These are phyloP conservation scores for Cercopithecus mona DNA, from an alignment of 2,113 vertebrate species.

Conservation along the genomic window DNA sequence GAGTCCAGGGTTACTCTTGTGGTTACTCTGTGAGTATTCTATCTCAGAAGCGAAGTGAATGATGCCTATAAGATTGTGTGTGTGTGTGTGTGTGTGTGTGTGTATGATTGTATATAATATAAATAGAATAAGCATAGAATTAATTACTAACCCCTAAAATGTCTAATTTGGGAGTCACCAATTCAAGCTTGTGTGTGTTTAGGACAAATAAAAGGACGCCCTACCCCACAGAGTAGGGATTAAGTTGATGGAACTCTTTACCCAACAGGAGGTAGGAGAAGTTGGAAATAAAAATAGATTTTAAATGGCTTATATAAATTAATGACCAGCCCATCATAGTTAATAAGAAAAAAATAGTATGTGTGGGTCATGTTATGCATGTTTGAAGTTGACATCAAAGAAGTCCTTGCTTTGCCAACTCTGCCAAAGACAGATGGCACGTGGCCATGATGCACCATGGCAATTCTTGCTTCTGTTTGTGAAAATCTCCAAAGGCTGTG, in stretches of 20 bases:
- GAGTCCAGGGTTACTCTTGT: neutral
- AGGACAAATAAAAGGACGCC: neutral
- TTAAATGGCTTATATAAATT: slow-evolving; percentile 50
- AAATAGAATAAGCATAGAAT: neutral
- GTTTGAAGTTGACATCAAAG: slow-evolving; percentile 63
- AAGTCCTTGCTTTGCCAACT: neutral
- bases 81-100: too few relatives aligned
- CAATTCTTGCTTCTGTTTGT: neutral
- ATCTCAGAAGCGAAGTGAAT: neutral
- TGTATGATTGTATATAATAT: neutral
- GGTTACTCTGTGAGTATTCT: neutral
- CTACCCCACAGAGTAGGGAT: neutral
- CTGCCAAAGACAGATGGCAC: neutral
- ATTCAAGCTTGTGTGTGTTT: neutral
- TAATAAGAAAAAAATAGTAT: slow-evolving; percentile 33
- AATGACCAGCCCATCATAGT: slow-evolving; percentile 31
- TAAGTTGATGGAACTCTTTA: slow-evolving; percentile 44
- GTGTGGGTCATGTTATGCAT: neutral
- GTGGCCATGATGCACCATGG: neutral
- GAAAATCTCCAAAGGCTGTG: neutral
- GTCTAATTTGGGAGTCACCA: neutral
- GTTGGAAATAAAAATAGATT: slow-evolving; percentile 51
- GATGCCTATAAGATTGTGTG: neutral
- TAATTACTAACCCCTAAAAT: neutral
- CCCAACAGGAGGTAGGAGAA: slow-evolving; percentile 29